Conservation (phyloP, 2,113 vertebrate species). For the Lepus timidus region DNA sequence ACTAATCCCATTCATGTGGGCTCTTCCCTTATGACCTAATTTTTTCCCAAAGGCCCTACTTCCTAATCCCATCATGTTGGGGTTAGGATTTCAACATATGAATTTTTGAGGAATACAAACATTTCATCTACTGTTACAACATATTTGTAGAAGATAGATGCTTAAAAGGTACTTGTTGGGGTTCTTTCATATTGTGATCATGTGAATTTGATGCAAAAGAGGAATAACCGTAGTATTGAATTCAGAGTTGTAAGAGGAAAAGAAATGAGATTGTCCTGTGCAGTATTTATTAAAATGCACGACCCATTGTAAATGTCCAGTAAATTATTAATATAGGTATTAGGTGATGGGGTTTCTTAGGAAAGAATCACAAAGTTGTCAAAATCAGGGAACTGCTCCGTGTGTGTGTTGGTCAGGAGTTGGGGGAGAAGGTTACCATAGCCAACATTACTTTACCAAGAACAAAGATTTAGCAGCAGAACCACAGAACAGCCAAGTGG, state of each 20-base stretch:
- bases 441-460: neutral
- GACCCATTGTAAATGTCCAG: neutral
- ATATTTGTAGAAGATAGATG: neutral
- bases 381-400: neutral
- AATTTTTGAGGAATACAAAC: neutral
- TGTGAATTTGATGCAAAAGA: slow-evolving; percentile 20
- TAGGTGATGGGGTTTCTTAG: neutral
- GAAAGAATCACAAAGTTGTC: slow-evolving; percentile 3
- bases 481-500: neutral
- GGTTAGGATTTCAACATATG: neutral
- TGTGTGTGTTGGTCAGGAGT: neutral
- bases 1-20: neutral
- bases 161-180: neutral
- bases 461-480: neutral
- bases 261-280: neutral
- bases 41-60: neutral
- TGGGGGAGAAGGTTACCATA: neutral
- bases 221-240: neutral
- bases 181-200: neutral
- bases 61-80: neutral
- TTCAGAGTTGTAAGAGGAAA: neutral
- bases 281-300: neutral
- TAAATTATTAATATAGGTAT: neutral
- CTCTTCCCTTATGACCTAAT: neutral
- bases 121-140: neutral